Evolutionary conservation across 2,113 vertebrate species (phyloP), one percentile per base, ranked within the genome.

Genomic region (Aegotheles bennettii): DNA sequence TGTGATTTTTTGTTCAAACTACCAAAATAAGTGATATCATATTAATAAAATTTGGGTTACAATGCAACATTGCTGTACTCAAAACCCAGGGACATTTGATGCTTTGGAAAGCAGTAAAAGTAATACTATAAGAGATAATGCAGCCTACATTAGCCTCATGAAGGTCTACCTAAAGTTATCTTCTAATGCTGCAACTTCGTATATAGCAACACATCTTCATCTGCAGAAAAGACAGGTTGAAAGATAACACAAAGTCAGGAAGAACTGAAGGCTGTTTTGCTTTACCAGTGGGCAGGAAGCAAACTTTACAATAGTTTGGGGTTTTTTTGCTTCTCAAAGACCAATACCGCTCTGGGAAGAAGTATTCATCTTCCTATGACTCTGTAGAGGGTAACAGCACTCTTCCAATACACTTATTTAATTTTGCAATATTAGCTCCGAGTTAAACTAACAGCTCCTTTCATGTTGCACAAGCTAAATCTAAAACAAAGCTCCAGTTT

Each of bases 1-100:
- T 29, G 86, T 15, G 76, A 98, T 97, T 94, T 97, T 94, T 86
- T 98, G 97, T 97, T 99, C 98, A 98, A 99, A 99, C 99, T 99
- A 94, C 75, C 97, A 97, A 97, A 83, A 90, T 47, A 89, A 96
- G 61, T 86, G 40, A 86, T 3, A 89, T 12, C 4, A 28, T 4
- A 74, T 76, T 79, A 86, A 64, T 76, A 81, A 87, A 63, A 80
- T 33, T 6, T 23, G 18, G 19, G 13, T n/a, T 70, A 36, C 36
- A 51, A 18, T 11, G 35, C 50, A 63, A 61, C n/a, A n/a, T 4
- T 56, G 61, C 36, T 74, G 25, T 67, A 29, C 40, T 54, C 19
- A 65, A 84, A 84, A 56, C 14, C n/a, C 31, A 80, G 29, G 20
- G 26, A 56, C 12, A 64, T 29, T 7, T 79, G 17, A 68, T 51